Base-by-base conservation (phyloP, 2,113 vertebrate genomes). In the Dipodomys spectabilis region DNA sequence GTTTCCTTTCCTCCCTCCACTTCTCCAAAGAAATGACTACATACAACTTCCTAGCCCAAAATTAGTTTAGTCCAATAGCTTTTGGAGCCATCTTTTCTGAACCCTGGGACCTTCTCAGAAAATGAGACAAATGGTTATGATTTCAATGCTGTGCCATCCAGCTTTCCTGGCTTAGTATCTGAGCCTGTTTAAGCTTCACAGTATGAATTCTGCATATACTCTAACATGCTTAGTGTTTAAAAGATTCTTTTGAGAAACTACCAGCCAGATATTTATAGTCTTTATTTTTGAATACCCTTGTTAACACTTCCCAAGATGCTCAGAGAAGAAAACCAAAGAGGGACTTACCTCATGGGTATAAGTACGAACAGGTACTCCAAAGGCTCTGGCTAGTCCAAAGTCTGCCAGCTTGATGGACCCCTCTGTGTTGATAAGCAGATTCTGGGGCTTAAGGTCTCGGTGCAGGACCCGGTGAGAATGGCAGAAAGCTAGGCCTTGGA, bases 401-500 rank as follows among this genome's bases (percentile, higher is more conserved):
- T 99, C 99, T 0, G 99, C 99, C 57, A 99, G 98, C 82, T 99
- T 99, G 98, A 99, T 99, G 94, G 99, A 98, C 0, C 99, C 99
- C 75, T 99, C 99, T 4, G 99, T 98, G 1, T 99, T 99, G 97
- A 99, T 99, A 93, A 99, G 99, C 80, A 99, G 98, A 97, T 99
- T 99, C 94, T 99, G 99, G 22, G 99, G 99, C 89, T 99, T 99
- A 85, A 99, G 98, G 97, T 99, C 99, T 22, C 99, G 98, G 96
- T 99, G 99, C 28, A 99, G 98, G 68, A 99, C 99, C 2, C 99
- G 98, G 95, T 99, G 99, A 13, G 99, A 99, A 95, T 99, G 99
- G 97, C 99, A 99, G 97, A 99, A 99, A 1, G 99, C 99, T 95
- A 99, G 97, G 64, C 99, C 99, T 94, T 99, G 99, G 92, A 99